Evolutionary conservation across 2,888 invertebrate genomes (phyloP).

Genomic region (Sesia apiformis): DNA sequence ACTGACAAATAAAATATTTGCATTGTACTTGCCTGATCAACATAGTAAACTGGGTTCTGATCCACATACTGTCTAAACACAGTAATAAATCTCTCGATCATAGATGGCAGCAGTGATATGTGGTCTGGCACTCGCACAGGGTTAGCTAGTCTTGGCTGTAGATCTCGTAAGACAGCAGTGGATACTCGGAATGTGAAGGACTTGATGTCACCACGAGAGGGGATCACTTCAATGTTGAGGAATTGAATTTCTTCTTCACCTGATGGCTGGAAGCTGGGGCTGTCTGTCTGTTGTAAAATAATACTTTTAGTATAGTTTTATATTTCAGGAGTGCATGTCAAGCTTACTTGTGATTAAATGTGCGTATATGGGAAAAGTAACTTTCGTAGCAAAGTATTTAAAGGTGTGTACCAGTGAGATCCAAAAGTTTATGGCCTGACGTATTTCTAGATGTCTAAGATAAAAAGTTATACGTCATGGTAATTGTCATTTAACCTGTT

Average conservation of each 20-base stretch:
- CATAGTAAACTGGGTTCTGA: slow-evolving; percentile 78
- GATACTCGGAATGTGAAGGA: slow-evolving; percentile 84
- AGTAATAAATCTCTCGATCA: slow-evolving; percentile 88
- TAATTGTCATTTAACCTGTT: not conserved
- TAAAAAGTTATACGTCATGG: too few species aligned
- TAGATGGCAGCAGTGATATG: slow-evolving; percentile 76
- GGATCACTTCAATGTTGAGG: slow-evolving; percentile 85
- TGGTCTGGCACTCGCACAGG: slow-evolving; percentile 50
- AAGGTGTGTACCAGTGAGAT: not conserved
- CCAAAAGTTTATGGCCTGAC: too few species aligned
- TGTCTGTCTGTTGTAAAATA: slow-evolving; percentile 71
- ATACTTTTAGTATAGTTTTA: too few species aligned
- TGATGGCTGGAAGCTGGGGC: slow-evolving; percentile 80
- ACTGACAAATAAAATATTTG: too few species aligned
- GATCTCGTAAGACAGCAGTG: slow-evolving; percentile 83
- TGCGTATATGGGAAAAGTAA: too few species aligned
- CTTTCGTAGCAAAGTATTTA: too few species aligned
- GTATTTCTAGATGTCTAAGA: too few species aligned
- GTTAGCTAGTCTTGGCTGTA: slow-evolving; percentile 56
- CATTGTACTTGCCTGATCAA: slow-evolving; percentile 57
- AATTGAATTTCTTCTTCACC: slow-evolving; percentile 83
- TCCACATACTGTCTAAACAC: slow-evolving; percentile 85
- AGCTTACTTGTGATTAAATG: too few species aligned
- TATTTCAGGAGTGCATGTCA: too few species aligned
- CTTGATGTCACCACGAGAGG: slow-evolving; percentile 72